Conservation (phyloP, 2,888 invertebrate species). For the Erebia ligea region DNA sequence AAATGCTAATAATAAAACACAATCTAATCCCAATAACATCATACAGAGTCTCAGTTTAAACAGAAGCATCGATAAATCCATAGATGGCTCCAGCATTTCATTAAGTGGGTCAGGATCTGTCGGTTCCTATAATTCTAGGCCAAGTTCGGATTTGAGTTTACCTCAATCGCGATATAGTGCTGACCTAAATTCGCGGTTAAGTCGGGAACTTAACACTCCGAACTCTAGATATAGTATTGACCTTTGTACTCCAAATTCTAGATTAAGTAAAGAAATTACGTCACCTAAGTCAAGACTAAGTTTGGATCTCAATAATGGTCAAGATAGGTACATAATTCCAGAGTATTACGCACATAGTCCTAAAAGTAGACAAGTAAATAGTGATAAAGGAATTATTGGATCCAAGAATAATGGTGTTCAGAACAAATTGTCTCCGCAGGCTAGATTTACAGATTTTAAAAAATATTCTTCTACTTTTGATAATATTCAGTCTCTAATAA, state of each 20-base stretch:
- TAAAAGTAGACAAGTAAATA: conserved; percentile 71
- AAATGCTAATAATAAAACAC: conserved; percentile 75
- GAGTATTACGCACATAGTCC: conserved; percentile 79
- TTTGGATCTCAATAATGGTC: conserved; percentile 83
- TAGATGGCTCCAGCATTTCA: conserved; percentile 78
- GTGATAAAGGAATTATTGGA: conserved; percentile 60
- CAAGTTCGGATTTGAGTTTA: conserved; percentile 85
- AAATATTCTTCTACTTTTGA: conserved; percentile 90
- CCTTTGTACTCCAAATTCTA: conserved; percentile 85
- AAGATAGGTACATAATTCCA: conserved; percentile 71
- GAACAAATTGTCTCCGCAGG: conserved; percentile 80
- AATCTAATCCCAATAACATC: conserved; percentile 59
- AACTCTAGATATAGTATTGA: conserved; percentile 88
- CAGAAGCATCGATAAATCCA: conserved; percentile 75
- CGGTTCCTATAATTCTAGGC: conserved; percentile 84
- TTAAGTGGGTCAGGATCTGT: conserved; percentile 80
- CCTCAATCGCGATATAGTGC: conserved; percentile 83
- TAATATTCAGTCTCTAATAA: conserved; percentile 88
- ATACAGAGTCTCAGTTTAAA: conserved; percentile 76
- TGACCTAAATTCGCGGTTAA: conserved; percentile 81
- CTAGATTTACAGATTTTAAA: conserved; percentile 84
- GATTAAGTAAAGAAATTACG: conserved; percentile 82
- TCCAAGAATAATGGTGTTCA: conserved; percentile 63
- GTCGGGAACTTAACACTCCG: conserved; percentile 83
- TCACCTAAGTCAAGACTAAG: conserved; percentile 85